Percentiles rank a stretch among this genome's conserved stretches.
These are phyloP conservation scores for Falco naumanni DNA, from an alignment of 2,797 vertebrate species.

Conservation along the genomic window DNA sequence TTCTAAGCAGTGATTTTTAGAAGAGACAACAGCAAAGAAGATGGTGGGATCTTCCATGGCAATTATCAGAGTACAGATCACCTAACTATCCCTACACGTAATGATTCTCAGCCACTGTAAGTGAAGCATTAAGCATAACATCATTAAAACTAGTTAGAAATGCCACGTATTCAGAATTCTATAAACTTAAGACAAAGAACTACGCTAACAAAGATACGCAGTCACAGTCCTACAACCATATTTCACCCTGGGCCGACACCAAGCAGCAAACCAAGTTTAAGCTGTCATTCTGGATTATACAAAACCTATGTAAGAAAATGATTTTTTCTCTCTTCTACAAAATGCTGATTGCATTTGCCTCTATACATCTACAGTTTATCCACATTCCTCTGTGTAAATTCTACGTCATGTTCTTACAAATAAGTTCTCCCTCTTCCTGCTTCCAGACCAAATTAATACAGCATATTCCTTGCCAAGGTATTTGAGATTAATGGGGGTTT, in stretches of 20 bases:
- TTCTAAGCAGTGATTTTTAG: not conserved
- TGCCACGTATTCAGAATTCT: not conserved
- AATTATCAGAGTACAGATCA: not conserved
- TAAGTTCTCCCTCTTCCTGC: not conserved
- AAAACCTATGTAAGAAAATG: not conserved
- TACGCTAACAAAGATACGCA: not conserved
- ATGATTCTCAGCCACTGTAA: not conserved
- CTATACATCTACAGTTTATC: not conserved
- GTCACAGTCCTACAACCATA: not conserved
- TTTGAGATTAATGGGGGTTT: not conserved
- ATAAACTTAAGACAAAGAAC: not conserved
- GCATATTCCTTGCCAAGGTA: not conserved
- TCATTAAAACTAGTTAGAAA: not conserved
- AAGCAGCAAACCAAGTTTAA: not conserved
- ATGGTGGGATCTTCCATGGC: not conserved
- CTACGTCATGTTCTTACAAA: not conserved
- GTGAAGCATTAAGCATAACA: accelerated
- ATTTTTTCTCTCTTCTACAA: not conserved
- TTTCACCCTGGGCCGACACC: not conserved
- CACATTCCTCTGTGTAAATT: not conserved
- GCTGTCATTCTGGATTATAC: not conserved
- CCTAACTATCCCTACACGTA: accelerated
- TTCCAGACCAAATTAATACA: not conserved
- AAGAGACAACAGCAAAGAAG: not conserved
- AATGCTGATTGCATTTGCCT: not conserved